Evolutionary conservation across 2,113 vertebrate genomes (phyloP), one percentile per base, ranked within the genome.

Genomic region (Brachirus orientalis): DNA sequence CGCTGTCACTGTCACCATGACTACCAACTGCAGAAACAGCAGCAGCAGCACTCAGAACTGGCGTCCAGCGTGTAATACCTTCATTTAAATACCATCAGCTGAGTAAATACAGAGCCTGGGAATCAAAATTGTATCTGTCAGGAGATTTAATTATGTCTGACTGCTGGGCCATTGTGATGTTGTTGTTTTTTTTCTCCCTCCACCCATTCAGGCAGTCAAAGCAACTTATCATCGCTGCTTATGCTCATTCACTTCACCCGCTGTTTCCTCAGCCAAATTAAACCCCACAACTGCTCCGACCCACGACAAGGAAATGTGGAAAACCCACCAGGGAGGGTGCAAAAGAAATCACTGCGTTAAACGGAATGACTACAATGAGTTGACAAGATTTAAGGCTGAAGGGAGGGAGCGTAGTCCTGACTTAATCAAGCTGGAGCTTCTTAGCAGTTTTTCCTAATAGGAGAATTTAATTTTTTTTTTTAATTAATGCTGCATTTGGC

Each of bases 101-200:
- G 84, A 77, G 72, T 72, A 85, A 86, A 86, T 75, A 83, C 69
- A 51, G 75, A 58, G 69, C 10, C n/a, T 19, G 55, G 16, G 65
- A 77, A 82, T 82, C 81, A 86, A 75, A 84, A 82, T 38, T 48
- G 48, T 52, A 77, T 58, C 61, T 64, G 78, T 78, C 67, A 61
- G 68, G 61, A 84, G 63, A 83, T 72, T 79, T 77, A 75, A 83
- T 86, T 69, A 80, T 74, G 60, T 75, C 66, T 72, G 77, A 81
- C 71, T 64, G 55, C 50, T 41, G 38, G 63, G 54, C 76, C 55
- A 19, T 70, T 28, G 28, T 28, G 28, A 6, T 3, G 3, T 28
- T 28, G 1, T 28, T 52, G 59, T 63, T 51, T 16, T 53, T 40
- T n/a, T 16, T n/a, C 4, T 10, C 10, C 53, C 10, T 57, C n/a